Base-by-base conservation (phyloP, 2,113 vertebrate genomes). In the Muscicapa adusta region DNA sequence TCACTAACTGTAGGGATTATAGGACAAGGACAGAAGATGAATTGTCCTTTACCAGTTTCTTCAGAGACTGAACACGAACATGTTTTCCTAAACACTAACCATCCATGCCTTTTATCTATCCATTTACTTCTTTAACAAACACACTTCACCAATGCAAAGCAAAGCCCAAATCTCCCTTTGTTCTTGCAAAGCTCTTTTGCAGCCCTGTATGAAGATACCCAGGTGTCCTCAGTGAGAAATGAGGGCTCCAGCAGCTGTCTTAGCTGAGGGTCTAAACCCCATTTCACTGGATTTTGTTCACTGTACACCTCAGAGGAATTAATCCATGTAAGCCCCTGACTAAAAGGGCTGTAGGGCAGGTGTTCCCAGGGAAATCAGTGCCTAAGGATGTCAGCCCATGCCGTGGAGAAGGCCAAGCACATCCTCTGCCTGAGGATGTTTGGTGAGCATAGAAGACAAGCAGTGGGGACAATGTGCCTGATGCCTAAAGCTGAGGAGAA, bases 371-470 rank as follows among this genome's bases (percentile, higher is more conserved):
- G 66, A 68, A 87, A 67, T 13, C 54, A 26, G 31, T 18, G 23
- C 24, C 42, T 12, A 31, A 74, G 65, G 60, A 67, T 53, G 47
- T 36, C 18, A 67, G 51, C 5, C 7, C 22, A 26, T 0, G 0
- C 43, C 23, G 34, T 2, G 6, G 36, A 51, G 33, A 58, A 48
- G 92, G 15, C 26, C 43, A 61, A 77, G 51, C 9, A 7, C 1
- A 3, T 26, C 40, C 43, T 88, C 76, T 62, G 42, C 19, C 38
- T 43, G 9, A 0, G 0, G 42, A 29, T 8, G 14, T 24, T 14
- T 36, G 71, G 26, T 1, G 33, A 83, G 58, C 0, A 3, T 2
- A 25, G 48, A 68, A 75, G 8, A 24, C 11, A 25, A 86, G 42
- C 20, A 25, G 23, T 13, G 43, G 51, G 63, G 57, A 25, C 33